Conservation (phyloP, 1,140 invertebrate species). For the Heliconius hewitsoni region DNA sequence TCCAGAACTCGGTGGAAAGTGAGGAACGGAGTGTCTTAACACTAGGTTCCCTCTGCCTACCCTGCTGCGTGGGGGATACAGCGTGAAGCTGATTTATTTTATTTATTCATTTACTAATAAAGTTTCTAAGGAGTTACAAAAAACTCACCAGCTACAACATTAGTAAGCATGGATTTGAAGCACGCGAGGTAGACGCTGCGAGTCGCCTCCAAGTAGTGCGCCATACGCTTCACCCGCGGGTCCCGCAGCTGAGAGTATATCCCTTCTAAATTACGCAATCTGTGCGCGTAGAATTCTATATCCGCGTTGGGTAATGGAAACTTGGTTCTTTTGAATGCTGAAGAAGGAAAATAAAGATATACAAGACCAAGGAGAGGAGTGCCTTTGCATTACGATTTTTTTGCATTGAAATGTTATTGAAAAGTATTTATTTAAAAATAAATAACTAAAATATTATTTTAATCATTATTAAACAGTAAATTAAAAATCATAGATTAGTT, state of each 20-base stretch:
- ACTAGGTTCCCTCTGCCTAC: no score
- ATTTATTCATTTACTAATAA: not conserved
- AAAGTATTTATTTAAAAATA: no score
- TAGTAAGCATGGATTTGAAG: constrained; percentile 86
- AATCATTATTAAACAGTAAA: no score
- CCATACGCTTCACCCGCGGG: constrained; percentile 90
- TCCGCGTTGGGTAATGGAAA: constrained; percentile 88
- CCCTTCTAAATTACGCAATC: constrained; percentile 88
- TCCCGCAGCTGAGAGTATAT: constrained; percentile 92
- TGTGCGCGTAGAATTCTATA: constrained; percentile 86
- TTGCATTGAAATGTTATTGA: no score
- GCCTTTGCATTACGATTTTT: no score
- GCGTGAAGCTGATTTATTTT: no score
- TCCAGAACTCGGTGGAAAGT: no score
- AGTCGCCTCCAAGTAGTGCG: constrained; percentile 86
- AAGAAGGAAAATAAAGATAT: constrained; percentile 16
- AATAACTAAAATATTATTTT: no score
- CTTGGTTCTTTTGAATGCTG: constrained; percentile 82
- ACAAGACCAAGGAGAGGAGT: not conserved
- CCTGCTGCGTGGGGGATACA: no score
- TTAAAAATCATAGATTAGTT: no score
- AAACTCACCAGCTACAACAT: constrained; percentile 83
- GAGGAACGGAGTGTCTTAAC: no score
- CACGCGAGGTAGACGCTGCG: constrained; percentile 87
- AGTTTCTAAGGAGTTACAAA: constrained; percentile 9